Evolutionary conservation across 2,797 vertebrate genomes (phyloP).

Genomic region (Pangasius krempfi): DNA sequence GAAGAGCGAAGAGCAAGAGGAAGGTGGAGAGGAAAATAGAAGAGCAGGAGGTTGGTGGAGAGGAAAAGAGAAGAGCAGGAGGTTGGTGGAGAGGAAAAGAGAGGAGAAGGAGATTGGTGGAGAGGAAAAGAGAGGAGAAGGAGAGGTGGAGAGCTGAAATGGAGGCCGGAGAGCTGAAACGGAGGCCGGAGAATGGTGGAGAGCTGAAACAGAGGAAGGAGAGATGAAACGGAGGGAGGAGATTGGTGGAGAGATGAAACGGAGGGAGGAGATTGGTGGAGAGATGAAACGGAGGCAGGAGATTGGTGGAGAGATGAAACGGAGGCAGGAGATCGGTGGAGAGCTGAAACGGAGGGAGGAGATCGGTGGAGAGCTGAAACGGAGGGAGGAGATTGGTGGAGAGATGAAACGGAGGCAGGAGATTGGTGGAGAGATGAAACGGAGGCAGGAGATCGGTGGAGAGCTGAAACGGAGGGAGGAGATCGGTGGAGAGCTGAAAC

Average conservation of each 20-base stretch:
- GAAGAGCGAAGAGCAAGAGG: no score
- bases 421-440: neutral
- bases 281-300: neutral
- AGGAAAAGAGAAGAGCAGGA: neutral
- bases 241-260: no score
- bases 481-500: conserved; percentile 36
- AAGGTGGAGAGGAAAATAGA: neutral
- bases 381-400: neutral
- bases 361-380: neutral
- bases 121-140: neutral
- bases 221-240: no score
- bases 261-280: neutral
- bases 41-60: no score
- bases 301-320: neutral
- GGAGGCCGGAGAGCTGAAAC: rapidly evolving
- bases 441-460: neutral
- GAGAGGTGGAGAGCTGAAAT: neutral
- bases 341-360: neutral
- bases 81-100: neutral
- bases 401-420: neutral
- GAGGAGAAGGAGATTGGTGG: neutral
- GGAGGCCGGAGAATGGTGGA: no score
- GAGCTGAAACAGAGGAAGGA: no score
- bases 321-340: conserved; percentile 1
- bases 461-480: neutral